A percentile compares a stretch with the other conserved stretches of the same genome.
phyloP scores from a whole-genome alignment of 2,797 vertebrate genomes.

The Muraenolepis orangiensis region DNA sequence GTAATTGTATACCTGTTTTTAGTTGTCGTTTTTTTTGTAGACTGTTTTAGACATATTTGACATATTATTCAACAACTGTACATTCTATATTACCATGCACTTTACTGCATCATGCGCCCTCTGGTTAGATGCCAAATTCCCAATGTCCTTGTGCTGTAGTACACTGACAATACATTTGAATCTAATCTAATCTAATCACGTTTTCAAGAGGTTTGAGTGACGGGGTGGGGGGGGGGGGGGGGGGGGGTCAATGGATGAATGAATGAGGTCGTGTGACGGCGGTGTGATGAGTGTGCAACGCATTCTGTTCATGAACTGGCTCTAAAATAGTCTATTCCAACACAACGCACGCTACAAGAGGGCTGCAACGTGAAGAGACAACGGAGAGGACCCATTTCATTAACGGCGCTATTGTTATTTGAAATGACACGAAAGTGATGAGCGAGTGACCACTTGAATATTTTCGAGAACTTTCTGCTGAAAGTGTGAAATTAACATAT shows the following conservation, averaged over 20 bases:
- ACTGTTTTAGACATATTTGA: no score
- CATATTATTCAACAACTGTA: no score
- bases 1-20: no score
- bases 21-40: no score
- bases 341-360: background rate
- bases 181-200: no score
- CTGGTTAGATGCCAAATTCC: no score
- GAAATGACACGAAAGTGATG: background rate
- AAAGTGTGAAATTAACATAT: slow-evolving; percentile 3
- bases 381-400: background rate
- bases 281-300: background rate
- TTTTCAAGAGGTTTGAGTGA: background rate
- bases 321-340: background rate
- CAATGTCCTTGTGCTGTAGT: no score
- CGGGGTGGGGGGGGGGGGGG: no score
- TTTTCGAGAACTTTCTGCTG: slow-evolving; percentile 10
- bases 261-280: background rate
- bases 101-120: no score
- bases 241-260: no score
- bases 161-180: no score
- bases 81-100: no score
- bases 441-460: slow-evolving; percentile 1
- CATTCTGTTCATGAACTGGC: background rate
- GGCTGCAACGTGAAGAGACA: background rate
- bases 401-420: background rate